Evolutionary conservation across 2,888 invertebrate genomes (phyloP).

Genomic region (Trachelus stipa): DNA sequence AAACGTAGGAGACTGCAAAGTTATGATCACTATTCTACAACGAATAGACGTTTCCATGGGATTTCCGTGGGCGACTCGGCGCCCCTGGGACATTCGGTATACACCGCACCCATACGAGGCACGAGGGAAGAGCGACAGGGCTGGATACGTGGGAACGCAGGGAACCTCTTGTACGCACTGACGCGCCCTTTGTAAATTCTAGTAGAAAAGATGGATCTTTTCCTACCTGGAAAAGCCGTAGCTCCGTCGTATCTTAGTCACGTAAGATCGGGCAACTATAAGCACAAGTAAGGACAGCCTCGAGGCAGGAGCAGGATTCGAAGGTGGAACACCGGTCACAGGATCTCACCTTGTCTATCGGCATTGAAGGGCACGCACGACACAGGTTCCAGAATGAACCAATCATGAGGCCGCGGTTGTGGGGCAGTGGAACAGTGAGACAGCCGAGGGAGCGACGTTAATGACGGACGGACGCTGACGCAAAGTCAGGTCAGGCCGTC

Average conservation of each 20-base stretch:
- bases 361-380: conserved; percentile 96
- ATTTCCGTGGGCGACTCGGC: conserved; percentile 24
- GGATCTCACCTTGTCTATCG: conserved; percentile 89
- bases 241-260: background rate
- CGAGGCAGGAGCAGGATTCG: background rate
- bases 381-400: conserved; percentile 98
- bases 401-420: conserved; percentile 80
- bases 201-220: background rate
- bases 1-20: background rate
- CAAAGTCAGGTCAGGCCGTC: conserved; percentile 10
- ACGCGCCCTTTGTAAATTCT: background rate
- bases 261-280: background rate
- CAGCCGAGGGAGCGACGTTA: conserved; percentile 45
- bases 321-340: background rate
- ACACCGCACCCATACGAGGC: conserved; percentile 13
- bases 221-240: background rate
- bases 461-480: conserved; percentile 37
- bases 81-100: background rate
- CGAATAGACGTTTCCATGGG: conserved; percentile 4
- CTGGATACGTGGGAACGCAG: conserved; percentile 8
- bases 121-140: conserved; percentile 1
- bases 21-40: conserved; percentile 3
- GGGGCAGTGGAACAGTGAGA: conserved; percentile 61
- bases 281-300: background rate
- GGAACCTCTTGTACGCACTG: conserved; percentile 3